Percentiles rank a stretch among this genome's conserved stretches.
Evolutionary conservation across 2,888 invertebrate species (phyloP).

Genomic region (Atethmia centrago): DNA sequence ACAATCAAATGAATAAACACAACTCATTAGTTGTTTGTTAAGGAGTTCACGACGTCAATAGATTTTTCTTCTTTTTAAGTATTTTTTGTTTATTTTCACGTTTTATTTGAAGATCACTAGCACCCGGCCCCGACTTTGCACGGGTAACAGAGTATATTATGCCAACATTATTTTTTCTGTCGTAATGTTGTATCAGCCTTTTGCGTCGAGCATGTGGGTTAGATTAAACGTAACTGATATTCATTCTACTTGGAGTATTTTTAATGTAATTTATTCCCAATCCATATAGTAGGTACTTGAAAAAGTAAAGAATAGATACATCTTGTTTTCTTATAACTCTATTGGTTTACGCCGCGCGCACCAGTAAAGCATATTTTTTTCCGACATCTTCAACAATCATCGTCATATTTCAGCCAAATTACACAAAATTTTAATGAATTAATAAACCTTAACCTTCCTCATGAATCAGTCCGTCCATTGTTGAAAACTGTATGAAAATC

Average conservation of each 20-base stretch:
- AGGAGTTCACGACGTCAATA: slow-evolving; percentile 15
- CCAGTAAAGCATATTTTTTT: background rate
- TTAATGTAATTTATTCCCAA: background rate
- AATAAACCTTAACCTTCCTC: too few species aligned
- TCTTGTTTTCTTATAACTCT: background rate
- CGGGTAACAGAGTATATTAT: background rate
- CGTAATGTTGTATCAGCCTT: background rate
- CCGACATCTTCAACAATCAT: too few species aligned
- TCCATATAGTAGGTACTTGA: too few species aligned
- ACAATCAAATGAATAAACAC: background rate
- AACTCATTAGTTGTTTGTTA: slow-evolving; percentile 15
- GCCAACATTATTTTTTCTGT: background rate
- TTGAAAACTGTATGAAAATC: too few species aligned
- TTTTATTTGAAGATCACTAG: slow-evolving; percentile 27
- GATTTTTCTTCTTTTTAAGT: slow-evolving; percentile 9
- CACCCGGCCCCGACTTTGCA: background rate
- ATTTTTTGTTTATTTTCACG: slow-evolving; percentile 1
- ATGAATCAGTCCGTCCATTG: too few species aligned
- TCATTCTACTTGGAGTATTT: background rate
- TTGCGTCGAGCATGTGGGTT: background rate
- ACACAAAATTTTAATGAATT: too few species aligned
- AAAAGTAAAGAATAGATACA: too few species aligned
- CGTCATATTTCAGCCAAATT: too few species aligned
- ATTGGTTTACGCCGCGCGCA: background rate
- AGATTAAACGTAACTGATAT: background rate